Evolutionary conservation across 2,888 invertebrate species (phyloP), one percentile per base, ranked within the genome.

Genomic region (Drosophila mettleri): DNA sequence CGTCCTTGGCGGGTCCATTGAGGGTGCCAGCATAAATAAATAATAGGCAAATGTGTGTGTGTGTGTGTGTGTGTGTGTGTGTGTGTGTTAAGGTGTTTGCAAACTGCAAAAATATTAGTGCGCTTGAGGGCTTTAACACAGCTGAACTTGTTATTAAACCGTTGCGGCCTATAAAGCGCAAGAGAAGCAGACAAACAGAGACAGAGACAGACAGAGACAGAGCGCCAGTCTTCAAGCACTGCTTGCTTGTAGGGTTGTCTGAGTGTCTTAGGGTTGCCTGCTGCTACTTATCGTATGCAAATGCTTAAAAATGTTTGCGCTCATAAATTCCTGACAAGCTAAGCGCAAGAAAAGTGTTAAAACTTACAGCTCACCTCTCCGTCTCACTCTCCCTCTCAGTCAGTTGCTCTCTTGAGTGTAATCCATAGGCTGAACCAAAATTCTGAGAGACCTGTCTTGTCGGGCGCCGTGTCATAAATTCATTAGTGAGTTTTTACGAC

Each of bases 1-100:
- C 54, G 78, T 57, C 74, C 75, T 78, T 75, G 75, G 75, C 74
- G 64, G 53, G 66, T 70, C 57, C 62, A 78, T 49, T 63, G 78
- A 74, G 78, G 74, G 74, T 70, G 78, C 60, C 58, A 73, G 80
- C 80, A 80, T 80, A 80, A 80, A 78, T 80, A 78, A 78, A 78
- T 78, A 80, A 76, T 71, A 58, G 64, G 29, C 59, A 63, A 66
- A 16, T 27, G 24, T 14, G 12, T 48, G 34, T 39, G 14, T 34
- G 29, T 27, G 33, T 14, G 41, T 22, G 39, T 55, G 39, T 41
- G 43, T 20, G 41, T 36, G n/a, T 45, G 38, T 48, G 31, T 22
- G 38, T 24, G 52, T 45, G 20, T 54, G 61, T 39, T 62, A 58
- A 77, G 72, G 62, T 77, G 78, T 73, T 78, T 78, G 62, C 62